A percentile compares a stretch with the other conserved stretches of the same genome.
These are phyloP conservation scores for Lates calcarifer DNA, from an alignment of 2,113 vertebrate species.

Conservation along the genomic window DNA sequence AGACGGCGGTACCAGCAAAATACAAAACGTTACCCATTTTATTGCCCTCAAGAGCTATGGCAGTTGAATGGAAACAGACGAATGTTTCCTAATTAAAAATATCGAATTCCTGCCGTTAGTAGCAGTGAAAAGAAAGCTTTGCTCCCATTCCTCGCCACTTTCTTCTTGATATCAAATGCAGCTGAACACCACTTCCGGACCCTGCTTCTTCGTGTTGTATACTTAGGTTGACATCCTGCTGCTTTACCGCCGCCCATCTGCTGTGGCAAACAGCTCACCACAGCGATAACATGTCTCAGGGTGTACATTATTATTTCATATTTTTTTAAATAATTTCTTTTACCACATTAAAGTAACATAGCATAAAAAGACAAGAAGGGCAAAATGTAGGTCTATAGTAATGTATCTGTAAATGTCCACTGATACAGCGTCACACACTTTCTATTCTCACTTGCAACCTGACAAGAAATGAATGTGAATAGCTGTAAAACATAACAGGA, in stretches of 20 bases:
- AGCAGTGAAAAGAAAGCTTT: neutral
- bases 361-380: too few relatives aligned
- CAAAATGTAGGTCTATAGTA: too few relatives aligned
- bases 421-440: too few relatives aligned
- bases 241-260: neutral
- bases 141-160: neutral
- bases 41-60: constrained; percentile 3
- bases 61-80: neutral
- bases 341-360: too few relatives aligned
- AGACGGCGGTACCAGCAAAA: neutral
- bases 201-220: constrained; percentile 25
- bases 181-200: constrained; percentile 3
- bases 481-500: too few relatives aligned
- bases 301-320: too few relatives aligned
- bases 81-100: neutral
- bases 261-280: too few relatives aligned
- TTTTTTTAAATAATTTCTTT: too few relatives aligned
- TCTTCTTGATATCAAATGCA: neutral
- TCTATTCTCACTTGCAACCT: too few relatives aligned
- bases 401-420: too few relatives aligned
- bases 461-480: too few relatives aligned
- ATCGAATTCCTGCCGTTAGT: neutral
- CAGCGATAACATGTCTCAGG: too few relatives aligned
- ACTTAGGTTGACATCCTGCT: neutral
- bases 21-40: constrained; percentile 60